These are phyloP conservation scores for Cacoxenus indagator DNA, from an alignment of 2,888 invertebrate genomes.

Conservation along the genomic window DNA sequence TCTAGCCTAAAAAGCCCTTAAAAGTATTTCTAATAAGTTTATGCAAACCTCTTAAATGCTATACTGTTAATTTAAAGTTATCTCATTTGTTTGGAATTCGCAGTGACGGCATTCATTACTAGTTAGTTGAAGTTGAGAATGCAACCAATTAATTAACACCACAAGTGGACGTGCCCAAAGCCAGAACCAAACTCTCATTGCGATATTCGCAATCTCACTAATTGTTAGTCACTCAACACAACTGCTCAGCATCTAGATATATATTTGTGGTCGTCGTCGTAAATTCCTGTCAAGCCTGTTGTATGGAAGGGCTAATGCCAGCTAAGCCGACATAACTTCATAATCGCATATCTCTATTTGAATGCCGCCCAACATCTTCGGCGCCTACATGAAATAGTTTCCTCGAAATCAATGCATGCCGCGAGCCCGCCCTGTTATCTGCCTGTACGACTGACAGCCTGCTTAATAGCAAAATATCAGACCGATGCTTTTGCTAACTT, in stretches of 20 bases:
- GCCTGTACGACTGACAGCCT: background rate
- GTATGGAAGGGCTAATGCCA: background rate
- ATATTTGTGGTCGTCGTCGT: no score
- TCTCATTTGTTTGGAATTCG: no score
- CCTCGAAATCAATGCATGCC: background rate
- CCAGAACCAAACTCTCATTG: background rate
- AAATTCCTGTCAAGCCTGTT: no score
- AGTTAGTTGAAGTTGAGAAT: no score
- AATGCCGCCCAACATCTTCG: background rate
- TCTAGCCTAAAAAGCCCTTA: no score
- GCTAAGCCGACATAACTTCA: background rate
- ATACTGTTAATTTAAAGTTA: no score
- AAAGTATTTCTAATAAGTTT: no score
- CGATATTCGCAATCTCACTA: background rate
- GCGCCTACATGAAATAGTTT: background rate
- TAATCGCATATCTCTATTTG: background rate
- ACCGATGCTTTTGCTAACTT: no score
- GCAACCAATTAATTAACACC: background rate
- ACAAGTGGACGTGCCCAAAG: background rate
- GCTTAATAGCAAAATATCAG: background rate
- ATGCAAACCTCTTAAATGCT: no score
- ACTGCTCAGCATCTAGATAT: background rate
- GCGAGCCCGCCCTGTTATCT: background rate
- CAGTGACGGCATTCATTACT: no score
- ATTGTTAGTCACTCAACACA: background rate